These are phyloP conservation scores for Tetropium fuscum DNA, from an alignment of 2,888 invertebrate genomes.

Conservation along the genomic window DNA sequence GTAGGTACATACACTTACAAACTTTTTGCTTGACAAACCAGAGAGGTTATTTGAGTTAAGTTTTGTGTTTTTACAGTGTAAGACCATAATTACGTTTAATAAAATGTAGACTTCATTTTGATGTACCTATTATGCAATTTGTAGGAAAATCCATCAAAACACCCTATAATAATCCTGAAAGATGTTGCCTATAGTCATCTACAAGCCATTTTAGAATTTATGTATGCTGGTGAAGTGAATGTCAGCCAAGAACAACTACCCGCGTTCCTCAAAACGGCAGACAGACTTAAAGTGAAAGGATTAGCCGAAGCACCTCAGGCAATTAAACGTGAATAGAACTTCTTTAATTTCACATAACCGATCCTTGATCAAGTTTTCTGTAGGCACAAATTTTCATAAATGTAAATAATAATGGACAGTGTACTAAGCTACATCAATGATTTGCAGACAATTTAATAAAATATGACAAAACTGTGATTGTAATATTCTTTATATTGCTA, in stretches of 20 bases:
- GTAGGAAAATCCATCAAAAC: conserved; percentile 94
- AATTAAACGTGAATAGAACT: conserved; percentile 81
- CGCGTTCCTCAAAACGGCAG: conserved; percentile 92
- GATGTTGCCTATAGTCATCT: conserved; percentile 93
- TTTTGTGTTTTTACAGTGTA: no score
- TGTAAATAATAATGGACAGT: conserved; percentile 9
- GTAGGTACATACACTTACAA: no score
- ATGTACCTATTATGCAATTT: conserved; percentile 56
- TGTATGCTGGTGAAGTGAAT: conserved; percentile 92
- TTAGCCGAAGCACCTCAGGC: conserved; percentile 89
- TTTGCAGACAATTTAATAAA: conserved; percentile 9
- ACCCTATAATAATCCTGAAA: conserved; percentile 93
- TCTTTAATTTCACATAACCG: conserved; percentile 3
- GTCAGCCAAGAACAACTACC: conserved; percentile 93
- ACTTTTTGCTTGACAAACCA: no score
- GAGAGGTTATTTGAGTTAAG: no score
- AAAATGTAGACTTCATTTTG: no score
- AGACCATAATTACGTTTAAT: no score
- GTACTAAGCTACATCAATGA: no score
- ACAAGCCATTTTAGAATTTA: conserved; percentile 93
- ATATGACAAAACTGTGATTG: conserved; percentile 19
- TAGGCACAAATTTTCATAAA: conserved; percentile 8
- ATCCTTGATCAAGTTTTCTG: conserved; percentile 17
- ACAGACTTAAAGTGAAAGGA: conserved; percentile 93
- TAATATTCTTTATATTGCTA: conserved; percentile 12